Evolutionary conservation across 2,113 vertebrate species (phyloP).

Genomic region (Silurus asotus): DNA sequence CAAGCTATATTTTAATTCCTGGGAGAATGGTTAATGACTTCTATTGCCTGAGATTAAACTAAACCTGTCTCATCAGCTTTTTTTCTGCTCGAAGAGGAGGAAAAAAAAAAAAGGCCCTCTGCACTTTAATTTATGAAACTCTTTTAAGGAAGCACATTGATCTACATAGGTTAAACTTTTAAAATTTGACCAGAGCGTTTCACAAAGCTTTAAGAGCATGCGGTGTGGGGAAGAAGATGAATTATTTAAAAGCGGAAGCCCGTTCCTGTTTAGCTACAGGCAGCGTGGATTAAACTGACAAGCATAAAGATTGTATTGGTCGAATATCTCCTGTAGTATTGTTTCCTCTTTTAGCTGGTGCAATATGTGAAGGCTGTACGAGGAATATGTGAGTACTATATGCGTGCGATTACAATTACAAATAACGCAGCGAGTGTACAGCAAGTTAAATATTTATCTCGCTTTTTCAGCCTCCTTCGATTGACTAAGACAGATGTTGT

Average conservation of each 20-base stretch:
- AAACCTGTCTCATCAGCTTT: constrained; percentile 99
- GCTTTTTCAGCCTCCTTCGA: constrained; percentile 61
- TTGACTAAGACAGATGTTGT: constrained; percentile 59
- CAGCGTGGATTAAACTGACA: constrained; percentile 67
- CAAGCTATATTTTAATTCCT: constrained; percentile 99
- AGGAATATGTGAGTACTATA: constrained; percentile 18
- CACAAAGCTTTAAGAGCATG: constrained; percentile 87
- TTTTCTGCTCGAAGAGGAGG: constrained; percentile 89
- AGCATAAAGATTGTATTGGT: constrained; percentile 48
- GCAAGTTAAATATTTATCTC: constrained; percentile 70
- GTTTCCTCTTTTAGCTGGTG: constrained; percentile 30
- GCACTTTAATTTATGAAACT: constrained; percentile 99
- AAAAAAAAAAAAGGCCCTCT: constrained; percentile 87
- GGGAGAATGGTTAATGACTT: constrained; percentile 99
- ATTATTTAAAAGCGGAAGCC: constrained; percentile 86
- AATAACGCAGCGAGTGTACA: constrained; percentile 56
- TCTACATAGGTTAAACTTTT: constrained; percentile 99
- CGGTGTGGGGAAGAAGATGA: constrained; percentile 91
- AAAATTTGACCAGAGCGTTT: constrained; percentile 93
- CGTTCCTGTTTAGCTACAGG: constrained; percentile 80
- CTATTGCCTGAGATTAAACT: constrained; percentile 99
- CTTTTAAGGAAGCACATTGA: constrained; percentile 99
- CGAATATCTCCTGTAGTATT: constrained; percentile 54
- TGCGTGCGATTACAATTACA: constrained; percentile 62
- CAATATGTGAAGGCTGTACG: constrained; percentile 16